Evolutionary conservation across 2,797 vertebrate species (phyloP), one percentile per base, ranked within the genome.

Genomic region (Danionella dracula): DNA sequence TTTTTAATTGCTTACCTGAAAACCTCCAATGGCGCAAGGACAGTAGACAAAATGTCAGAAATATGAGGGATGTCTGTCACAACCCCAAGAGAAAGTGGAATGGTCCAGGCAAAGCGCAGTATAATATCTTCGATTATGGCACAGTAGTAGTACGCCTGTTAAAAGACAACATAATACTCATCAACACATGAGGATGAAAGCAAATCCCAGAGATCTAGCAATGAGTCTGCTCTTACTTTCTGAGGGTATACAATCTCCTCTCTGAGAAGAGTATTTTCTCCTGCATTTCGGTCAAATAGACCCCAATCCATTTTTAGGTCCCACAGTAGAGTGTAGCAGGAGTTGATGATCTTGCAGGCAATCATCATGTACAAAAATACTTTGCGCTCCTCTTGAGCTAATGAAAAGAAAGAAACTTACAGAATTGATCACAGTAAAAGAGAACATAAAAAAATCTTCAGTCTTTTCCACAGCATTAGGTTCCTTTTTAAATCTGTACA

Each of bases 271-370:
- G 94, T 93, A 50, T 99, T 98, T 83, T 99, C 97, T 68, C 95
- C 96, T 6, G 97, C 97, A 3, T 93, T 94, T 63, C 90, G 93
- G 84, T 99, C 97, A 75, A 99, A 97, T 71, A 99, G 90, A 34
- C 97, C 97, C 97, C 97, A 99, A 84, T 99, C 97, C 97, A 99
- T 99, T 83, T 98, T 99, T 73, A 99, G 90, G 79, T 99, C 97
- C 97, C 97, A 99, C 72, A 97, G 87, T 29, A 99, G 92, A 0
- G 97, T 99, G 65, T 99, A 99, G 73, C 92, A 96, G 1, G 96
- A 97, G 82, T 94, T 97, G 81, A 97, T 83, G 72, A 92, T 78
- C 35, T 76, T 92, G 77, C 91, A 95, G 81, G 91, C 79, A 23
- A 99, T 91, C 74, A 93, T 91, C 81, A 99, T 79, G 85, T 98